Percentiles rank a stretch among this genome's conserved stretches.
Conservation (phyloP, 1,140 invertebrate species). For the Scaptomyza hsui region DNA sequence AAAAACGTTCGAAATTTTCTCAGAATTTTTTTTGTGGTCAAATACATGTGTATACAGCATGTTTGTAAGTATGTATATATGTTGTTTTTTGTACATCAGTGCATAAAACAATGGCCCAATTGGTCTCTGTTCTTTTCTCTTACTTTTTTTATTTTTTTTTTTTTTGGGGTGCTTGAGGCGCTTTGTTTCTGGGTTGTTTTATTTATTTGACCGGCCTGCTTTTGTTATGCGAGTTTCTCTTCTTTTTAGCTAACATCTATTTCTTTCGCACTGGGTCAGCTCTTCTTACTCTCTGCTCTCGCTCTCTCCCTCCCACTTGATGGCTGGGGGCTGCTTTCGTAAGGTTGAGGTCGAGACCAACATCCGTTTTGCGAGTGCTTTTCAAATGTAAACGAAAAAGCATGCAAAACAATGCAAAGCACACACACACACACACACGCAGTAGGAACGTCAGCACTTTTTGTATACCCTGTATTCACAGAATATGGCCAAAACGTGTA, state of each 20-base stretch:
- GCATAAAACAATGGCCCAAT: constrained; percentile 31
- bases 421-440: constrained; percentile 15
- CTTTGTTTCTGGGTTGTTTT: constrained; percentile 22
- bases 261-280: background rate
- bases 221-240: constrained; percentile 29
- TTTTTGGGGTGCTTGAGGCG: constrained; percentile 24
- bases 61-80: background rate
- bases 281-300: background rate
- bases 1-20: constrained; percentile 43
- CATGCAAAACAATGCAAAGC: constrained; percentile 72
- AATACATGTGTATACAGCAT: constrained; percentile 2
- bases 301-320: background rate
- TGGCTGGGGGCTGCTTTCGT: constrained; percentile 27
- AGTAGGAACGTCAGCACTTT: constrained; percentile 21
- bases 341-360: constrained; percentile 78
- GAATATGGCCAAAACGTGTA: background rate
- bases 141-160: constrained; percentile 15
- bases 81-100: background rate
- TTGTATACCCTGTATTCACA: constrained; percentile 1
- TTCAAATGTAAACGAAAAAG: constrained; percentile 79
- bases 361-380: constrained; percentile 76
- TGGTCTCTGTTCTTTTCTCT: constrained; percentile 21
- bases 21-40: constrained; percentile 43
- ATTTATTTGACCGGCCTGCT: constrained; percentile 12
- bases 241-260: constrained; percentile 4